Base-by-base conservation (phyloP, 2,113 vertebrate species). In the Patagioenas fasciata region DNA sequence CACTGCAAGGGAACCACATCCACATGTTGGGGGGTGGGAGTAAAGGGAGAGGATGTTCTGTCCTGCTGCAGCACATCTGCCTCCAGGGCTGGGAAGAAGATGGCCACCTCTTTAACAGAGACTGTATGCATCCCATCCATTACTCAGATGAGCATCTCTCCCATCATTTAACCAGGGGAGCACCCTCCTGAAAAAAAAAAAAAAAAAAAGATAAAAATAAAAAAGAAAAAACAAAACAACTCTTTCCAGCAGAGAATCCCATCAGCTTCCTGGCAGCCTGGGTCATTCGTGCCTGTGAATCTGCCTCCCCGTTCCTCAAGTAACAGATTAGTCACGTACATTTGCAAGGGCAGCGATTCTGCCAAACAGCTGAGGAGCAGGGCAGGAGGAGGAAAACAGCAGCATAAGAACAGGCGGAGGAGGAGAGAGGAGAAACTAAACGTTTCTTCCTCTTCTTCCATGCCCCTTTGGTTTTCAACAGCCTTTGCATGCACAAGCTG, bases 301-400 rank as follows among this genome's bases (percentile, higher is more conserved):
- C 66, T 82, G 77, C 85, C 91, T 95, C 64, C 72, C 44, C 4
- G 31, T 77, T 92, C 92, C 91, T 95, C 85, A 95, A 97, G 90
- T 91, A 95, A 57, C 91, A 97, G 88, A 95, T 95, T 93, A 96
- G 96, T 96, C 96, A 96, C 92, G 73, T 95, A 94, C 80, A 87
- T 93, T 82, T 58, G 88, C 92, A 96, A 72, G 53, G 93, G 91
- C 92, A 91, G 83, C 3, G 2, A 65, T 78, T 79, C 93, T 92
- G 85, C 93, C 96, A 95, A 86, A 80, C 53, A 84, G 83, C 88
- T 89, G 73, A 88, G 88, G 61, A 95, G 91, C 9, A 0, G 80
- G 67, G 71, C 80, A 94, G 75, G 56, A 91, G 72, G 86, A 84
- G 80, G 69, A 78, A 82, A 93, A 62, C 29, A 3, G 90, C 88